Conservation (phyloP, 2,888 invertebrate genomes). For the Gasteruption jaculator region DNA sequence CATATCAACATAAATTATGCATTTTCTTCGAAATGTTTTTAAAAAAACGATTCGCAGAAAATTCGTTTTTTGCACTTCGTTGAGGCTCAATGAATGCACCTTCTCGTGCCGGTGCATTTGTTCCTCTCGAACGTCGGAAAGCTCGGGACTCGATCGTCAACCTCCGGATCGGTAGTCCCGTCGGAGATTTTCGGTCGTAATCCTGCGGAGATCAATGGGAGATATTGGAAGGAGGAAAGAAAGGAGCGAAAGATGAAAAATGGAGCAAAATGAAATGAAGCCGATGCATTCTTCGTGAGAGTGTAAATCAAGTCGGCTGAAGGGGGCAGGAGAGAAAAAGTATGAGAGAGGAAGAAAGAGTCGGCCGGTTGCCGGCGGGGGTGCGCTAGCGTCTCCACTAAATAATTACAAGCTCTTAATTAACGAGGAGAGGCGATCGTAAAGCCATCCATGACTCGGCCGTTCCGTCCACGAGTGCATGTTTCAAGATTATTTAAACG, state of each 20-base stretch:
- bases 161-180: too few species aligned
- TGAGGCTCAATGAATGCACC: too few species aligned
- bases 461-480: slow-evolving; percentile 41
- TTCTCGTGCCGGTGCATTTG: too few species aligned
- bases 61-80: too few species aligned
- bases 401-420: slow-evolving; percentile 51
- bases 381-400: slow-evolving; percentile 49
- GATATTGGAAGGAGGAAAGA: slow-evolving; percentile 10
- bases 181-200: too few species aligned
- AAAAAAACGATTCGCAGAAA: too few species aligned
- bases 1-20: too few species aligned
- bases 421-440: slow-evolving; percentile 49
- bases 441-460: slow-evolving; percentile 46
- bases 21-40: too few species aligned
- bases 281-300: slow-evolving; percentile 32
- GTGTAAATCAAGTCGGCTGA: slow-evolving; percentile 41
- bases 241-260: slow-evolving; percentile 20
- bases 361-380: slow-evolving; percentile 46
- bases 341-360: slow-evolving; percentile 21
- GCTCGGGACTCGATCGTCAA: too few species aligned
- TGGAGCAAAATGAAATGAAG: slow-evolving; percentile 21
- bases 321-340: slow-evolving; percentile 24
- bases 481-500: slow-evolving; percentile 49
- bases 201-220: too few species aligned
- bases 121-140: too few species aligned